These are phyloP conservation scores for Plutomurus gul DNA, from an alignment of 1,140 invertebrate genomes.

Conservation along the genomic window DNA sequence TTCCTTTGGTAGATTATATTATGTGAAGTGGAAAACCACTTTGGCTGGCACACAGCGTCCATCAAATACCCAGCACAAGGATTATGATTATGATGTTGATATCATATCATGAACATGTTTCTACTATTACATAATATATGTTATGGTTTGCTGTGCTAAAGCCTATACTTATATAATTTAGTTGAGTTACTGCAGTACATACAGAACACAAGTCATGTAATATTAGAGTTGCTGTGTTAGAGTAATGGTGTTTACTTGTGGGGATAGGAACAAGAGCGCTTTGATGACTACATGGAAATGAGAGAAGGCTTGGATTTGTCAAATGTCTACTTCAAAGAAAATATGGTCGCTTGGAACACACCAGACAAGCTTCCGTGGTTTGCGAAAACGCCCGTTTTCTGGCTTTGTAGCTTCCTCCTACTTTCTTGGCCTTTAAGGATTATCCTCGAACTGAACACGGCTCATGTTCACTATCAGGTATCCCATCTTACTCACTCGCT, in stretches of 20 bases:
- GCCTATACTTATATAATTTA: no score
- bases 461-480: slow-evolving; percentile 76
- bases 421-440: slow-evolving; percentile 83
- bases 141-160: no score
- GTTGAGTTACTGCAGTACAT: no score
- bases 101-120: no score
- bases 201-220: background rate
- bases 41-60: no score
- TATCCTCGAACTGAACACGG: slow-evolving; percentile 81
- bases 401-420: slow-evolving; percentile 73
- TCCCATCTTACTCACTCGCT: background rate
- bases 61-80: no score
- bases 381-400: slow-evolving; percentile 70
- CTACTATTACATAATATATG: no score
- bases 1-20: no score
- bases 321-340: slow-evolving; percentile 68
- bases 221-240: background rate
- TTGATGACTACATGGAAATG: slow-evolving; percentile 89
- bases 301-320: slow-evolving; percentile 80
- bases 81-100: no score
- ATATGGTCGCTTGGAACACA: slow-evolving; percentile 70
- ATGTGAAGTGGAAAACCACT: no score
- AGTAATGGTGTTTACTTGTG: background rate
- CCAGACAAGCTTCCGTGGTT: slow-evolving; percentile 68
- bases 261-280: slow-evolving; percentile 72